Conservation (phyloP, 2,888 invertebrate species). For the Ceriagrion tenellum region DNA sequence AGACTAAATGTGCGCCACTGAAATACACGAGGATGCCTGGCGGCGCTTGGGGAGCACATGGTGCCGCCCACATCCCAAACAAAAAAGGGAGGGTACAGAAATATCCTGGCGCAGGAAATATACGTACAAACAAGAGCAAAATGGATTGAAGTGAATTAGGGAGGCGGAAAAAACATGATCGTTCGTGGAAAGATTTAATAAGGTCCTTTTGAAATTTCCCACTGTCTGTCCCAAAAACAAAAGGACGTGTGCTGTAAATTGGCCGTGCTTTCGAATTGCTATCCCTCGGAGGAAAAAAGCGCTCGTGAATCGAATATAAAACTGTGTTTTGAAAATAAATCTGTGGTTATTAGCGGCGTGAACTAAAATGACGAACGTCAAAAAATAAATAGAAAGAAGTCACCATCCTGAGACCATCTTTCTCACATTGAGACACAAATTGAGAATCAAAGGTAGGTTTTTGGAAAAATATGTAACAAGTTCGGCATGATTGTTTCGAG, state of each 20-base stretch:
- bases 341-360: neutral
- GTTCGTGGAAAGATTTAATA: slow-evolving; percentile 6
- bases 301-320: neutral
- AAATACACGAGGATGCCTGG: too few species aligned
- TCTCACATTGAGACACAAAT: too few species aligned
- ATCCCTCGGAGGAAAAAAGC: neutral
- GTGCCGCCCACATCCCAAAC: too few species aligned
- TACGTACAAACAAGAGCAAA: neutral
- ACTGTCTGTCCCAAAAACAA: neutral
- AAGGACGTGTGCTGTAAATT: neutral
- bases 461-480: too few species aligned
- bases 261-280: neutral
- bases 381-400: neutral
- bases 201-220: neutral
- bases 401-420: neutral
- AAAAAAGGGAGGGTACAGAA: neutral
- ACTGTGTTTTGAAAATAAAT: neutral
- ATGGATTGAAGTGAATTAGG: neutral
- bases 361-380: neutral
- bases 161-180: neutral
- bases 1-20: too few species aligned
- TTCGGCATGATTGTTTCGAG: too few species aligned
- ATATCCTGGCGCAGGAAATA: too few species aligned
- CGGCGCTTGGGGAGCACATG: too few species aligned
- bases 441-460: too few species aligned